Evolutionary conservation across 2,113 vertebrate genomes (phyloP).

Genomic region (Bubo blakistoni): DNA sequence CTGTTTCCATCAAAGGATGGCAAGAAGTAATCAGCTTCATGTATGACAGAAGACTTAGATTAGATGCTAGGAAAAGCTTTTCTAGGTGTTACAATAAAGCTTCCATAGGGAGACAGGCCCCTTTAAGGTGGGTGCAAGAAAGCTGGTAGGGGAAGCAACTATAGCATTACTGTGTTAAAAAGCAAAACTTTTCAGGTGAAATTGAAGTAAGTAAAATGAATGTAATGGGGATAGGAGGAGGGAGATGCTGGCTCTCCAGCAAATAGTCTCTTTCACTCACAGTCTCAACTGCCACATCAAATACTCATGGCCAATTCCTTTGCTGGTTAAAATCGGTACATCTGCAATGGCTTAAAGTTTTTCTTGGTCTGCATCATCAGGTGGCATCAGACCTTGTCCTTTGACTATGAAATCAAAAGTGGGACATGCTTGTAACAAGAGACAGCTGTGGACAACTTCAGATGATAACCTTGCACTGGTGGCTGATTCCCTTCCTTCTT

Average conservation of each 20-base stretch:
- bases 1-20: not conserved
- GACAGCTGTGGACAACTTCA: not conserved
- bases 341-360: not conserved
- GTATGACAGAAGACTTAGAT: not conserved
- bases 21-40: conserved; percentile 37
- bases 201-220: not conserved
- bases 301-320: not conserved
- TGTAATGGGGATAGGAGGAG: not conserved
- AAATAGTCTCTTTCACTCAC: not conserved
- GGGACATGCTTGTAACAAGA: not conserved
- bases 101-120: not conserved
- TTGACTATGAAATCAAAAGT: not conserved
- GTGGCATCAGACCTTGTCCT: not conserved
- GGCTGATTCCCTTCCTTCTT: not conserved
- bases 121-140: not conserved
- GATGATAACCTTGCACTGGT: not conserved
- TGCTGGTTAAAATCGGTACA: not conserved
- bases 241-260: not conserved
- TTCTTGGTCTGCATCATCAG: not conserved
- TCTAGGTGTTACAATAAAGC: not conserved
- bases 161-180: not conserved
- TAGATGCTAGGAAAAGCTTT: not conserved
- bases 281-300: not conserved
- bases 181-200: not conserved
- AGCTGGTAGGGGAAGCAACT: not conserved